Evolutionary conservation across 2,888 invertebrate genomes (phyloP).

Genomic region (Elegia similella): DNA sequence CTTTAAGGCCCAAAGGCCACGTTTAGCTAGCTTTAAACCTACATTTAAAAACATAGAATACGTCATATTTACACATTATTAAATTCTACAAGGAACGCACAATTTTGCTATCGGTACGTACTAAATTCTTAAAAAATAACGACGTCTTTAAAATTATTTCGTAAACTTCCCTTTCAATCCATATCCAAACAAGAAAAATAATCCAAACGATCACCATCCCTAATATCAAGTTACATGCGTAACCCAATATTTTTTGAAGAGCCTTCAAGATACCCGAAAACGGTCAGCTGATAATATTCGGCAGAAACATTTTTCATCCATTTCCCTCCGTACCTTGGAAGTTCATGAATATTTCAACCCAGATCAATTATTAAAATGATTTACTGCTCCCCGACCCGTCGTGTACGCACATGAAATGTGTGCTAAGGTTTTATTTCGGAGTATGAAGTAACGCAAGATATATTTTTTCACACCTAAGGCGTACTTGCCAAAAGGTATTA

Average conservation of each 20-base stretch:
- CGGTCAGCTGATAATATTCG: constrained; percentile 61
- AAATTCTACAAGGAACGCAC: too few species aligned
- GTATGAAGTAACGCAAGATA: constrained; percentile 34
- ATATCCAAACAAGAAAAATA: background rate
- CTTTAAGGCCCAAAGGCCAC: too few species aligned
- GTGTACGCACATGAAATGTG: constrained; percentile 52
- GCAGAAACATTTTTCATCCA: constrained; percentile 68
- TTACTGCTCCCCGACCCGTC: constrained; percentile 60
- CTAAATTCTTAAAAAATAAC: too few species aligned
- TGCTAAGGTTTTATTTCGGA: constrained; percentile 45
- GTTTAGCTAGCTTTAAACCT: too few species aligned
- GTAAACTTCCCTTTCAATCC: too few species aligned
- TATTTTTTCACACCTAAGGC: constrained; percentile 30
- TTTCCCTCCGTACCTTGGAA: constrained; percentile 61
- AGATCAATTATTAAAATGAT: constrained; percentile 81
- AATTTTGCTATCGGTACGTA: too few species aligned
- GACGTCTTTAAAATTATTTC: too few species aligned
- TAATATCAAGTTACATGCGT: constrained; percentile 15
- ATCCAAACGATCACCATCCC: constrained; percentile 4
- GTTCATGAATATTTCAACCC: constrained; percentile 76
- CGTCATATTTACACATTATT: too few species aligned
- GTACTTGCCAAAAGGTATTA: background rate
- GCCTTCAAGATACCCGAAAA: constrained; percentile 34
- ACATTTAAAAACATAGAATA: too few species aligned
- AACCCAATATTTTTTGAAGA: constrained; percentile 12